Evolutionary conservation across 2,888 invertebrate genomes (phyloP).

Genomic region (Miltochrista miniata): DNA sequence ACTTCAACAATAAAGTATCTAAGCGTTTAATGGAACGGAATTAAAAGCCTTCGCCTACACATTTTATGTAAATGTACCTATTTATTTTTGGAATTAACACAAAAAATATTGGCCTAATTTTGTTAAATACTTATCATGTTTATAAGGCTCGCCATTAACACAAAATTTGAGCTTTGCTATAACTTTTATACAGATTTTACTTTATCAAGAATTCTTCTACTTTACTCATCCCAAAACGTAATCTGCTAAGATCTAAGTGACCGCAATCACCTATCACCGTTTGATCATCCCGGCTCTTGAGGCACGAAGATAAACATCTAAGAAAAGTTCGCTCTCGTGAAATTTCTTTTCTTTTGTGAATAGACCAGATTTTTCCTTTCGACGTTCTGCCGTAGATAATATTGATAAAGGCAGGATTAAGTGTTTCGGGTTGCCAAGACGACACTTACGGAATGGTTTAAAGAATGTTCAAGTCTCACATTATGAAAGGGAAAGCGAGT

Average conservation of each 20-base stretch:
- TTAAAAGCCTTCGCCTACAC: conserved; percentile 46
- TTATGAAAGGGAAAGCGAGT: conserved; percentile 29
- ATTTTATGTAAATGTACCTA: conserved; percentile 33
- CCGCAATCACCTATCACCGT: conserved; percentile 3
- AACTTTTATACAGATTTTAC: no score
- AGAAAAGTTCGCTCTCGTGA: conserved; percentile 63
- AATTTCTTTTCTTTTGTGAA: conserved; percentile 71
- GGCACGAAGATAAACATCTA: conserved; percentile 68
- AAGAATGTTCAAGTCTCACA: conserved; percentile 34
- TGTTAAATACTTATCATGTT: no score
- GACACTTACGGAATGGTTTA: conserved; percentile 47
- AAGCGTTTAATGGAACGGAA: conserved; percentile 44
- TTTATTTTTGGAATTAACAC: conserved; percentile 52
- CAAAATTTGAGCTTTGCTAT: no score
- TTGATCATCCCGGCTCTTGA: conserved; percentile 33
- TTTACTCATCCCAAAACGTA: conserved; percentile 8
- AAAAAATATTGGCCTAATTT: conserved; percentile 31
- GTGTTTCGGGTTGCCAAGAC: neutral
- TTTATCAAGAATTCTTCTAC: no score
- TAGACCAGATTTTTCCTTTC: conserved; percentile 68
- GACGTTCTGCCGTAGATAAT: conserved; percentile 63
- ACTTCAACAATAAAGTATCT: conserved; percentile 43
- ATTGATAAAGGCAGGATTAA: conserved; percentile 32
- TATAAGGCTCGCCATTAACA: no score
- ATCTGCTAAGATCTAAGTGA: neutral